Evolutionary conservation across 2,797 vertebrate species (phyloP), one percentile per base, ranked within the genome.

Genomic region (Acipenser oxyrinchus): DNA sequence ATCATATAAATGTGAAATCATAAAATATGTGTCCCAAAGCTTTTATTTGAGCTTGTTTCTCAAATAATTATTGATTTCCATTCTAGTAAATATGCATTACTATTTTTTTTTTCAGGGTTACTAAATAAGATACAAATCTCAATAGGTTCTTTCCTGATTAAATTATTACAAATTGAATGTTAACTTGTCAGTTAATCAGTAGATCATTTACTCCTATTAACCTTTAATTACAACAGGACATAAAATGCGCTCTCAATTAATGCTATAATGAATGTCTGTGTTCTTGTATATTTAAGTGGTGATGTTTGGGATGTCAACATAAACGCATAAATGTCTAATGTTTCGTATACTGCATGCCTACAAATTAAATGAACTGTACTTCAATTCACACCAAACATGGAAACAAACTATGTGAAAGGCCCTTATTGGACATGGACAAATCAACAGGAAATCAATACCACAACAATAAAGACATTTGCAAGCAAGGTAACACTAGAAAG

Each of bases 151-250:
- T 62, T 64, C 58, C 60, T 51, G 70, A 68, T 72, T 64, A 70
- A 10, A 70, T 68, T 60, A 37, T 10, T 50, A 52, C 55, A 58
- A 58, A 58, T 58, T n/a, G 10, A 10, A 4, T 67, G 68, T 68
- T 71, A 37, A 4, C 65, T 15, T 65, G 65, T 55, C n/a, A 68
- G 64, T 67, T 66, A 63, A 65, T 72, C 68, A 65, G 65, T 62
- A 68, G 55, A 68, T 52, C 63, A 66, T 61, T 70, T 60, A 62
- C 53, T 68, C 65, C 60, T 68, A 69, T 69, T 63, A 71, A 69
- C 70, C 67, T 71, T 64, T 52, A 68, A 74, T 72, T 72, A 70
- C 55, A 13, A 48, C 59, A 49, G 60, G 66, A 51, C 60, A 50
- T 60, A 60, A 11, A 63, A 63, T 66, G 68, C 37, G 64, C 48